These are phyloP conservation scores for Agelas oroides DNA, from an alignment of 37 sponge, comb jelly and placozoan genomes.

Conservation along the genomic window DNA sequence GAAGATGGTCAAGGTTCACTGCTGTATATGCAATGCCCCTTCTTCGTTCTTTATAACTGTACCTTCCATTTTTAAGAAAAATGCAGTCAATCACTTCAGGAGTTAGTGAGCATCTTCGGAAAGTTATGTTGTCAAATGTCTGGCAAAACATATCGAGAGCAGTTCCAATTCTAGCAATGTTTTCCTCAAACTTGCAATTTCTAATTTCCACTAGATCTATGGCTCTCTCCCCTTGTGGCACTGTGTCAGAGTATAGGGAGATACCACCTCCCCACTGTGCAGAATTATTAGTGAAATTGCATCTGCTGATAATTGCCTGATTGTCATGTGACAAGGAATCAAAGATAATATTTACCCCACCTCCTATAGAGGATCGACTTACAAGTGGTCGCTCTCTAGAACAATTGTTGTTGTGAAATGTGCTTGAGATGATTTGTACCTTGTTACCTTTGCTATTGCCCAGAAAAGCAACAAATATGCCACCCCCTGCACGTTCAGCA, in stretches of 20 bases:
- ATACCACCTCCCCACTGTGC: slow-evolving; percentile 28
- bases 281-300: slow-evolving; percentile 11
- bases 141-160: slow-evolving; percentile 28
- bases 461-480: not conserved
- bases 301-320: not conserved
- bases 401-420: slow-evolving; percentile 3
- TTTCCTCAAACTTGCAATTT: slow-evolving; percentile 8
- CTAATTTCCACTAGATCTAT: not conserved
- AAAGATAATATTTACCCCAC: not conserved
- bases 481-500: no score
- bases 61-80: not conserved
- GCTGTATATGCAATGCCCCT: slow-evolving; percentile 17
- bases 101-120: no score
- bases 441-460: not conserved
- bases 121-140: no score
- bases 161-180: slow-evolving; percentile 36
- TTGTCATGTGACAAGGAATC: not conserved
- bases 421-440: not conserved
- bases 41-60: not conserved
- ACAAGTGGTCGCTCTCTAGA: not conserved
- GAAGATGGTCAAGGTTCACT: slow-evolving; percentile 42
- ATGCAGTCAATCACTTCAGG: not conserved
- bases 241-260: not conserved
- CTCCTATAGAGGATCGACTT: slow-evolving; percentile 5
- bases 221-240: not conserved